These are phyloP conservation scores for Antedon bifida DNA, from an alignment of 35 echinoderm and acorn worm genomes.

Conservation along the genomic window DNA sequence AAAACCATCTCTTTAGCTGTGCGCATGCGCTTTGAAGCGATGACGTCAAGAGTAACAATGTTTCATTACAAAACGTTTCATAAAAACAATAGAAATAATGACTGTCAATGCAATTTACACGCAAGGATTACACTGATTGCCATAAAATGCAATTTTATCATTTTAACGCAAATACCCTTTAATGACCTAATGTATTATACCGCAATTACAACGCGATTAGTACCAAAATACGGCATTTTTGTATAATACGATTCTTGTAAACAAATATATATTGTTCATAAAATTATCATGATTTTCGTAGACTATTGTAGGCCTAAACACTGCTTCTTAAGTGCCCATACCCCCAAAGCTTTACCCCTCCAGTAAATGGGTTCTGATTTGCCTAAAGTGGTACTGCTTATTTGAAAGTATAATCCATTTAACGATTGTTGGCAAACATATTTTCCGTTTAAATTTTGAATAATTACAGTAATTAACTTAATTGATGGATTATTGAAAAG, in stretches of 20 bases:
- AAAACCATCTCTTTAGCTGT: not conserved
- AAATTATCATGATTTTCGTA: too few relatives aligned
- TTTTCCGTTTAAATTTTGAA: not conserved
- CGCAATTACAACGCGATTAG: too few relatives aligned
- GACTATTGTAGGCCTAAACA: too few relatives aligned
- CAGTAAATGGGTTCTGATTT: too few relatives aligned
- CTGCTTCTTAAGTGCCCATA: too few relatives aligned
- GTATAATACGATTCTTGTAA: too few relatives aligned
- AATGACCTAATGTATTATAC: not conserved
- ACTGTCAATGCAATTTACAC: not conserved
- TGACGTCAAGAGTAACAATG: not conserved
- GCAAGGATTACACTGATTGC: not conserved
- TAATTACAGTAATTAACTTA: not conserved
- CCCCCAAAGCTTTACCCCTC: too few relatives aligned
- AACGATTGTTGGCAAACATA: too few relatives aligned
- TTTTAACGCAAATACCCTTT: not conserved
- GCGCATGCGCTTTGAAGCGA: not conserved
- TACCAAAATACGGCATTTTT: too few relatives aligned
- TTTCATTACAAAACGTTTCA: not conserved
- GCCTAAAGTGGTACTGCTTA: too few relatives aligned
- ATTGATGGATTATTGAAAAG: not conserved
- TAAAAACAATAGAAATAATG: not conserved
- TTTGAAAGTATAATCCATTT: too few relatives aligned
- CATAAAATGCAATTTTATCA: not conserved
- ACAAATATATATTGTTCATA: too few relatives aligned